Percentiles rank a stretch among this genome's conserved stretches.
phyloP scores from a whole-genome alignment of 2,888 invertebrate species.

The Drosophila tripunctata region DNA sequence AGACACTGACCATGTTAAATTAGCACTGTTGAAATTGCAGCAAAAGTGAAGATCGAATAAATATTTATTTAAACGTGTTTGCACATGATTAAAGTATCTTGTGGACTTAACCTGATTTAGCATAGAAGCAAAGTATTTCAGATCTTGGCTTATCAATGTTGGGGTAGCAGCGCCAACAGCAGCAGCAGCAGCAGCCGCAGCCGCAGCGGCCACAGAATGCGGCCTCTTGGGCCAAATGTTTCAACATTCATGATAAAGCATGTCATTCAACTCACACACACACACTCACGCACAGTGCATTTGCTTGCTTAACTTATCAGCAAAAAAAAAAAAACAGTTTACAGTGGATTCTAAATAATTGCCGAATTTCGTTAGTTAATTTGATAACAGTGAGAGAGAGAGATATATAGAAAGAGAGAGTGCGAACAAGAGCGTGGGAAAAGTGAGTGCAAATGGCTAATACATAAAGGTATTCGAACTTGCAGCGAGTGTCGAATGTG shows the following conservation, averaged over 20 bases:
- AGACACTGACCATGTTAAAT: neutral
- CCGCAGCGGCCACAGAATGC: slow-evolving; percentile 3
- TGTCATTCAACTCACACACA: slow-evolving; percentile 36
- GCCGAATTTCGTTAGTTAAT: slow-evolving; percentile 20
- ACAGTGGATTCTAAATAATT: slow-evolving; percentile 42
- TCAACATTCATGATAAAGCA: slow-evolving; percentile 60
- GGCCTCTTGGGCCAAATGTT: slow-evolving; percentile 63
- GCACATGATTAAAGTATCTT: slow-evolving; percentile 9
- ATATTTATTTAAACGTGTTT: neutral
- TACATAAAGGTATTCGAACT: slow-evolving; percentile 46
- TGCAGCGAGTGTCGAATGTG: slow-evolving; percentile 47
- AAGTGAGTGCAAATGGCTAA: neutral
- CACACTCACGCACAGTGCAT: neutral
- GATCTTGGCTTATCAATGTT: slow-evolving; percentile 35
- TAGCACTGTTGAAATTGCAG: neutral
- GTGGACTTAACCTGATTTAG: slow-evolving; percentile 13
- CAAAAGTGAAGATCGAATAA: neutral
- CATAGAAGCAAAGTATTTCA: slow-evolving; percentile 1
- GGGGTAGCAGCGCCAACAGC: too few species aligned
- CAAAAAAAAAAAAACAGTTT: slow-evolving; percentile 30
- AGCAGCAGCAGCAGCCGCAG: slow-evolving; percentile 4
- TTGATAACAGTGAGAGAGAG: too few species aligned
- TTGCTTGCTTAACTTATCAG: slow-evolving; percentile 50
- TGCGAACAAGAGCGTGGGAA: slow-evolving; percentile 4
- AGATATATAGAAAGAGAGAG: too few species aligned